These are phyloP conservation scores for Brenthis hecate DNA, from an alignment of 2,888 invertebrate genomes.

Conservation along the genomic window DNA sequence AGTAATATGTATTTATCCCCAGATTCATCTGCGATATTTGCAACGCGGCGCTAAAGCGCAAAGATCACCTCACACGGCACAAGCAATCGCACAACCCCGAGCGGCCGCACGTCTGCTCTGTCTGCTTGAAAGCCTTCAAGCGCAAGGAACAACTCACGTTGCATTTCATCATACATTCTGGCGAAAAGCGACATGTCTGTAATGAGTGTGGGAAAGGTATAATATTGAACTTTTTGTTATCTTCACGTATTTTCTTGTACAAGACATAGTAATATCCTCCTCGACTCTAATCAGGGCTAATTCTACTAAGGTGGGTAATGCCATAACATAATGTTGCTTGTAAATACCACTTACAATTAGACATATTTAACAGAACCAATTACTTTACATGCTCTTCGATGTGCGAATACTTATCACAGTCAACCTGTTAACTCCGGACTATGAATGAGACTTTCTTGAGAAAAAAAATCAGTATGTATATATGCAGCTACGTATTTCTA, in stretches of 20 bases:
- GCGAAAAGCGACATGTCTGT: slow-evolving; percentile 93
- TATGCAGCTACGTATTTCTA: too few species aligned
- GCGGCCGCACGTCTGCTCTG: slow-evolving; percentile 93
- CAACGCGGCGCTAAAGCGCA: slow-evolving; percentile 92
- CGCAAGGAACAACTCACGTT: slow-evolving; percentile 93
- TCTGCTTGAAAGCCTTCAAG: slow-evolving; percentile 93
- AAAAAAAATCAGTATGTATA: too few species aligned
- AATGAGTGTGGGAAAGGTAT: slow-evolving; percentile 93
- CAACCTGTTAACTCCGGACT: too few species aligned
- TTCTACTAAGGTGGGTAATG: too few species aligned
- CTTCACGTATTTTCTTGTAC: not conserved
- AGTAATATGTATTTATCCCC: not conserved
- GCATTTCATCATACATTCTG: slow-evolving; percentile 95
- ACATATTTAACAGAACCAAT: too few species aligned
- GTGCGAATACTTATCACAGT: too few species aligned
- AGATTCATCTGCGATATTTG: slow-evolving; percentile 94
- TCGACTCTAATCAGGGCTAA: too few species aligned
- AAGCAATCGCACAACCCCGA: slow-evolving; percentile 95
- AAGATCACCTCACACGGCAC: slow-evolving; percentile 93
- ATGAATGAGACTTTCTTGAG: too few species aligned
- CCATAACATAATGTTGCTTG: too few species aligned
- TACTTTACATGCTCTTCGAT: too few species aligned
- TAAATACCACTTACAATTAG: too few species aligned
- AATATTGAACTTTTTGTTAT: not conserved
- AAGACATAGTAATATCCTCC: not conserved